These are phyloP conservation scores for Varanus komodoensis DNA, from an alignment of 2,113 vertebrate species.

Conservation along the genomic window DNA sequence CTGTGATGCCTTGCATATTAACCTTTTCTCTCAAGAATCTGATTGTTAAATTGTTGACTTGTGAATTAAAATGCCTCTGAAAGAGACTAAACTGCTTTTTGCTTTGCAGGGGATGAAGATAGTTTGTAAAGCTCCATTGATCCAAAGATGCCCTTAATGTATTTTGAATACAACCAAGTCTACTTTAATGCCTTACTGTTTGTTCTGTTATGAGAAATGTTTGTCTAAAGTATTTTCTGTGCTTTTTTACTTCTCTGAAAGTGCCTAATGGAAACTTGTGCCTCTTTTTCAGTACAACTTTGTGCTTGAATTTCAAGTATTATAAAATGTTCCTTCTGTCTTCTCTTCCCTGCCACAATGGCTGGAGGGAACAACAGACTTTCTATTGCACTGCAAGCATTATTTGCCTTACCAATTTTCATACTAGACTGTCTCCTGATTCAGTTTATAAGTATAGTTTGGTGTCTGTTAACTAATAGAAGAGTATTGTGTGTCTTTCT, in stretches of 20 bases:
- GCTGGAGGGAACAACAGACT: slow-evolving; percentile 19
- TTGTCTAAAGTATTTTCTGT: slow-evolving; percentile 22
- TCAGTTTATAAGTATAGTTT: slow-evolving; percentile 31
- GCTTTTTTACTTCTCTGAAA: slow-evolving; percentile 36
- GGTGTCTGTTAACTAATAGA: slow-evolving; percentile 41
- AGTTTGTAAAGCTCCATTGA: slow-evolving; percentile 56
- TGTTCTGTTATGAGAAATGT: slow-evolving; percentile 39
- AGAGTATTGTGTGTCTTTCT: slow-evolving; percentile 25
- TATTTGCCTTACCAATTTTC: background rate
- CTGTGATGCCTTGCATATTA: background rate
- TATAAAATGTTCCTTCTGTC: slow-evolving; percentile 31
- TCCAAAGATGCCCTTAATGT: slow-evolving; percentile 61
- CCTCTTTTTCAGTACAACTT: slow-evolving; percentile 44
- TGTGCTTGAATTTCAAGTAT: slow-evolving; percentile 18
- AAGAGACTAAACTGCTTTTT: slow-evolving; percentile 62
- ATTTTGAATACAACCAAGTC: slow-evolving; percentile 49
- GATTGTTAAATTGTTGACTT: background rate
- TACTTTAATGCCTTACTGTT: slow-evolving; percentile 72
- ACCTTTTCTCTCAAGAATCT: background rate
- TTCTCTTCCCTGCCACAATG: background rate
- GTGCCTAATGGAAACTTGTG: slow-evolving; percentile 56
- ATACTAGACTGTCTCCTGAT: slow-evolving; percentile 6
- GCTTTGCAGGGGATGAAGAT: slow-evolving; percentile 77
- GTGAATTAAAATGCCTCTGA: slow-evolving; percentile 11
- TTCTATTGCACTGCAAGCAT: slow-evolving; percentile 9